phyloP scores from a whole-genome alignment of 2,113 vertebrate genomes.

The Sinocyclocheilus anshuiensis region DNA sequence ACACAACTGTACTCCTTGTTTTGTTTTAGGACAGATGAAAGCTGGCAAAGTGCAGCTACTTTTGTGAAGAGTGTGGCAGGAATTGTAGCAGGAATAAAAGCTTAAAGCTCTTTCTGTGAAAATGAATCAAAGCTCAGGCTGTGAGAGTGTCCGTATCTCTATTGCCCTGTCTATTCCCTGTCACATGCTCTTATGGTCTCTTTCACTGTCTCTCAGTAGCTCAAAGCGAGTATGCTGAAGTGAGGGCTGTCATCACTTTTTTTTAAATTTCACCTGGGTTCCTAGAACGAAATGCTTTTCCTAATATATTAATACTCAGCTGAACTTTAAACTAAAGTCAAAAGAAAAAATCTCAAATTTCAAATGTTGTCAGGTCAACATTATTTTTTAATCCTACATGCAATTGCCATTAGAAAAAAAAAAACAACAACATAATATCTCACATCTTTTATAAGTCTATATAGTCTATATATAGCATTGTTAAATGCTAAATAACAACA shows the following conservation, averaged over 20 bases:
- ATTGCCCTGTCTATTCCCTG: not conserved
- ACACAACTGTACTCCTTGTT: not conserved
- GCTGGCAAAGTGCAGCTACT: not conserved
- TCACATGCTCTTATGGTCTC: slow-evolving; percentile 12
- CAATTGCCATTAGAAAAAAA: not conserved
- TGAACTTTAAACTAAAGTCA: not conserved
- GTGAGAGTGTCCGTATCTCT: not conserved
- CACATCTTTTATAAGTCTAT: not conserved
- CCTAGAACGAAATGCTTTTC: not conserved
- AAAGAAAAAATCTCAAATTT: not conserved
- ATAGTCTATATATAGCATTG: too few relatives aligned
- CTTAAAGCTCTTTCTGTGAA: slow-evolving; percentile 20
- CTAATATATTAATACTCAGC: not conserved
- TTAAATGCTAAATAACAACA: not conserved
- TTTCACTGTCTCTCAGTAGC: slow-evolving; percentile 6
- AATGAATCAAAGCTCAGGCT: slow-evolving; percentile 25
- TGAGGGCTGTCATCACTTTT: not conserved
- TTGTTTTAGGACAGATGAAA: not conserved
- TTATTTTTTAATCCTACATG: not conserved
- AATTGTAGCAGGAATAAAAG: slow-evolving; percentile 30
- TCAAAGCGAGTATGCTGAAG: not conserved
- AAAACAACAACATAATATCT: not conserved
- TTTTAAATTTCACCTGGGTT: not conserved
- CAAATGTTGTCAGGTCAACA: too few relatives aligned
- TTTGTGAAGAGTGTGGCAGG: not conserved